Percentiles rank a stretch among this genome's conserved stretches.
Evolutionary conservation across 2,888 invertebrate species (phyloP).

Genomic region (Eupithecia dodoneata): DNA sequence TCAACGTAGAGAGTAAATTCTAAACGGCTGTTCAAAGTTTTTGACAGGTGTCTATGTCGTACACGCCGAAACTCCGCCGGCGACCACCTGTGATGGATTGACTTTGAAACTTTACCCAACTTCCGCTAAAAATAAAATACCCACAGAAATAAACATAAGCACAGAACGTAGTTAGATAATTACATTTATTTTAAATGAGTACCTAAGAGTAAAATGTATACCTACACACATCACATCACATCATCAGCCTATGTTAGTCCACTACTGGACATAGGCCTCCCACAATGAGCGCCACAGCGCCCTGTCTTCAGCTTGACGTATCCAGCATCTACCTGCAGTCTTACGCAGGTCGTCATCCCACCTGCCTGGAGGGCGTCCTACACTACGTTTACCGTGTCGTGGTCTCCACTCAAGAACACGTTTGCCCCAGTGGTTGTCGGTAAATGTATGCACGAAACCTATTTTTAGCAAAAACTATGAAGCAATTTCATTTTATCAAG

Average conservation of each 20-base stretch:
- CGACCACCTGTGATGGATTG: constrained; percentile 31
- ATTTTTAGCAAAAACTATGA: background rate
- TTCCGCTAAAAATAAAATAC: constrained; percentile 5
- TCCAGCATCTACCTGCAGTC: no score
- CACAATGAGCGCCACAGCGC: no score
- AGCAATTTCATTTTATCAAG: background rate
- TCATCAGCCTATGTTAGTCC: no score
- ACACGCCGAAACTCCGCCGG: constrained; percentile 25
- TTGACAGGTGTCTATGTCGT: constrained; percentile 18
- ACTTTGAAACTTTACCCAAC: constrained; percentile 18
- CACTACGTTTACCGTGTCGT: no score
- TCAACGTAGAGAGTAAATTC: background rate
- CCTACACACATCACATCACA: no score
- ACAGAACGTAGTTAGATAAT: background rate
- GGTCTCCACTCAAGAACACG: no score
- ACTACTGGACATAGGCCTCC: no score
- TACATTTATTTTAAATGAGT: background rate
- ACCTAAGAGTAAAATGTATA: background rate
- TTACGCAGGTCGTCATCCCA: no score
- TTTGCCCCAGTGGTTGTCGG: no score
- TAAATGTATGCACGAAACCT: background rate
- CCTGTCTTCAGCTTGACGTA: no score
- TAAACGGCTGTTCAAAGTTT: constrained; percentile 28
- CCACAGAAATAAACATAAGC: background rate
- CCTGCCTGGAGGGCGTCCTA: no score